Percentiles rank a stretch among this genome's conserved stretches.
phyloP scores from a whole-genome alignment of 2,797 vertebrate species.

The Euphonia xanthogaster region DNA sequence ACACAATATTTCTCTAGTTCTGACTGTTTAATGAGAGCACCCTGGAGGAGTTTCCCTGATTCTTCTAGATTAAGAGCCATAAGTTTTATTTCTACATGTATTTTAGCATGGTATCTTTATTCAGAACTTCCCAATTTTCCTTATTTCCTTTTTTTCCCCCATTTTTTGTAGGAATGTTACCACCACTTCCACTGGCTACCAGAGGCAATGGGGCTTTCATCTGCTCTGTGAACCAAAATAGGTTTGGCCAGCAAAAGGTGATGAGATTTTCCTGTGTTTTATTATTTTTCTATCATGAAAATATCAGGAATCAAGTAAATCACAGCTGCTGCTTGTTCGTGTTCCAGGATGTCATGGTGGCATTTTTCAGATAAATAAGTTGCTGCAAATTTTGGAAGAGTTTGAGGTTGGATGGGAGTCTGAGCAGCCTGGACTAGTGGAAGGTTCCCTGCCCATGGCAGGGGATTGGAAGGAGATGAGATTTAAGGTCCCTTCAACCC shows the following conservation, averaged over 20 bases:
- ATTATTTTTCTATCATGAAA: rapidly evolving
- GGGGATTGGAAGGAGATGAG: not conserved
- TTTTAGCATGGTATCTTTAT: not conserved
- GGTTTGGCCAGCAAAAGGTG: not conserved
- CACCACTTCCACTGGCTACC: not conserved
- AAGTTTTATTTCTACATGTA: not conserved
- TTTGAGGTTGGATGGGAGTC: not conserved
- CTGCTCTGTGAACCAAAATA: not conserved
- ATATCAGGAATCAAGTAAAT: not conserved
- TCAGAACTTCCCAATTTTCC: not conserved
- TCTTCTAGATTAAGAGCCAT: not conserved
- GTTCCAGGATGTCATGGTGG: not conserved
- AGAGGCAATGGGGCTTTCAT: not conserved
- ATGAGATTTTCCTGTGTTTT: not conserved
- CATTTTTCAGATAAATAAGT: not conserved
- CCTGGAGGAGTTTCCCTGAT: not conserved
- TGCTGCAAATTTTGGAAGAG: not conserved
- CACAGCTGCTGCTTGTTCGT: not conserved
- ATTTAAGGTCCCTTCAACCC: not conserved
- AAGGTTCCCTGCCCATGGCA: not conserved
- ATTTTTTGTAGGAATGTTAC: not conserved
- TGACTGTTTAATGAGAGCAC: not conserved
- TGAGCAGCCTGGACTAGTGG: not conserved
- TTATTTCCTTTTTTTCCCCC: not conserved
- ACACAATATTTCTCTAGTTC: not conserved